phyloP scores from a whole-genome alignment of 1,140 invertebrate species.

The Neotoxoptera formosana region DNA sequence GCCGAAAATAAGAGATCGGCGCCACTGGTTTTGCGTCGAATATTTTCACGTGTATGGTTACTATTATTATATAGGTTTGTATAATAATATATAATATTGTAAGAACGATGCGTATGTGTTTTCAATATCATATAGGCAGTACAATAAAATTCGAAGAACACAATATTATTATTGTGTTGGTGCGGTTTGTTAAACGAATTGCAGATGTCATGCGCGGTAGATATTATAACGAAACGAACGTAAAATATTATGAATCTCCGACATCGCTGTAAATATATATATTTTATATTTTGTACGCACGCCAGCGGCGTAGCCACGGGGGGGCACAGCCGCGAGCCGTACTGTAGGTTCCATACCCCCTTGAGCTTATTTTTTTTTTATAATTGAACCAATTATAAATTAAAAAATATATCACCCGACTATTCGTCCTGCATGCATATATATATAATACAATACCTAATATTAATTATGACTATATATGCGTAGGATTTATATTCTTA shows the following conservation, averaged over 20 bases:
- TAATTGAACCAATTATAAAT: slow-evolving; percentile 17
- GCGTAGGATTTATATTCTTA: neutral
- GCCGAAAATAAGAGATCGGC: neutral
- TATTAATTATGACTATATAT: neutral
- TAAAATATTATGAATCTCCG: neutral
- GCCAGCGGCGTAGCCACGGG: neutral
- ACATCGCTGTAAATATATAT: neutral
- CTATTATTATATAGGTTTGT: neutral
- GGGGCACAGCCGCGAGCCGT: neutral
- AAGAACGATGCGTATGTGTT: neutral
- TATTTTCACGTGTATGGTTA: neutral
- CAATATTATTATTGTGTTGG: neutral
- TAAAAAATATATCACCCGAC: neutral
- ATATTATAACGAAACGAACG: neutral
- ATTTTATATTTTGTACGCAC: neutral
- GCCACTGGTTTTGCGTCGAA: neutral
- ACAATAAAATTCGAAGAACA: neutral
- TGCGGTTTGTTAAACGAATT: neutral
- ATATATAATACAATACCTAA: neutral
- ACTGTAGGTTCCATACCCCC: neutral
- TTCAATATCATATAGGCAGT: neutral
- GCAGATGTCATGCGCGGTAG: neutral
- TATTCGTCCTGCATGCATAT: neutral
- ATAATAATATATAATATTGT: neutral
- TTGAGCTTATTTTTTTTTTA: neutral